Conservation (phyloP, 2,888 invertebrate genomes). For the Campaea margaritaria region DNA sequence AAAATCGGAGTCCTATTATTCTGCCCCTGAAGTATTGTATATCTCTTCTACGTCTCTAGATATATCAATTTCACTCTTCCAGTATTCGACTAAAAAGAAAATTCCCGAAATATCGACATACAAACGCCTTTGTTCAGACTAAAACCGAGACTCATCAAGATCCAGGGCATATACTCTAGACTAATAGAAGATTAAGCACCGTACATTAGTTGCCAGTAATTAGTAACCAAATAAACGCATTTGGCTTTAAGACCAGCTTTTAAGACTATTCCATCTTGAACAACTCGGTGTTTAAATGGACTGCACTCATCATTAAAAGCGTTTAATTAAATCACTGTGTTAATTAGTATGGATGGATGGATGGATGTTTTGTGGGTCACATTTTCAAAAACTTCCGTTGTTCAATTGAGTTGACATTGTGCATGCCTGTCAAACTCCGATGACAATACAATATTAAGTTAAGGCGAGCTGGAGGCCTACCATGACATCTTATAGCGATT, state of each 20-base stretch:
- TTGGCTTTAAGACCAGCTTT: not conserved
- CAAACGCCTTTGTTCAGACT: not conserved
- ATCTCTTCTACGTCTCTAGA: no score
- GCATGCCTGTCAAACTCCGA: no score
- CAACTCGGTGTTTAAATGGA: slow-evolving; percentile 8
- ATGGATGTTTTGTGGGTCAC: no score
- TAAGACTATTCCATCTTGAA: not conserved
- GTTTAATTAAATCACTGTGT: no score
- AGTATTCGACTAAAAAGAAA: not conserved
- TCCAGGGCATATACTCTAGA: not conserved
- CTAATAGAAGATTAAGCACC: not conserved
- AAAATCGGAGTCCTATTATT: no score
- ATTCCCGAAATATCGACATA: not conserved
- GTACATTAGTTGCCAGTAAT: not conserved
- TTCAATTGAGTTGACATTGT: no score
- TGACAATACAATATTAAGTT: no score
- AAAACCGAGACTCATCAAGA: not conserved
- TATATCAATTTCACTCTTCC: not conserved
- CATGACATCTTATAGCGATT: no score
- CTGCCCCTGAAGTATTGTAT: no score
- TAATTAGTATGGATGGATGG: no score
- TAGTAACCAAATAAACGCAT: not conserved
- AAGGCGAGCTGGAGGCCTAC: no score
- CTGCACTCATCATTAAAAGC: slow-evolving; percentile 3
- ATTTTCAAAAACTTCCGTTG: no score